Evolutionary conservation across 2,113 vertebrate species (phyloP), one percentile per base, ranked within the genome.

Genomic region (Piaya cayana): DNA sequence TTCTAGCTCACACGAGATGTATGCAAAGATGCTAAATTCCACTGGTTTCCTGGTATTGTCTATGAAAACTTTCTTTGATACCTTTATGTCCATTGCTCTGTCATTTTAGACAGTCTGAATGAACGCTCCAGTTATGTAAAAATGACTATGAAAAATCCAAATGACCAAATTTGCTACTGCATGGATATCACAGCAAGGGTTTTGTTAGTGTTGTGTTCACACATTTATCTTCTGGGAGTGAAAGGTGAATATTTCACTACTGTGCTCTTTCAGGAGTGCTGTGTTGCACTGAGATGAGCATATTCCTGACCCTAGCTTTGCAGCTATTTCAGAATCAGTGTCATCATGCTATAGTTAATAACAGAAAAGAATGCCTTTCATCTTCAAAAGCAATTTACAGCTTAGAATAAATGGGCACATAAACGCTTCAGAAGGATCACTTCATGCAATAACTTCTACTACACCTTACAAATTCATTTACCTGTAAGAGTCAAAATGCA

Each of bases 341-440:
- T 56, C 60, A 81, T 78, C 78, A 72, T 67, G 55, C n/a, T 86
- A 53, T 21, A 77, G 67, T 85, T 92, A 93, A 67, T 92, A 96
- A 74, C 39, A 84, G 39, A 81, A 75, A 90, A 91, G 19, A 80
- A 86, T 6, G 23, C 23, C 62, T 94, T 87, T 94, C 70, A 60
- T 82, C 75, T 94, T 85, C 63, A 92, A 78, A 92, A 95, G 67
- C 75, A 94, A 95, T 92, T 94, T 91, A 87, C 63, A 79, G 67
- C 68, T 92, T 93, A 90, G 32, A 75, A 64, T 79, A 82, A 72
- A 90, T 30, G 12, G 62, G n/a, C 72, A 83, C 43, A 74, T 67
- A 59, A 88, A 78, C 29, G 78, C 87, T 81, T 87, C 83, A 75
- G 70, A 78, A 89, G 58, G 49, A 94, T 85, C 62, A 56, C 49